Evolutionary conservation across 2,113 vertebrate genomes (phyloP), one percentile per base, ranked within the genome.

Genomic region (Camarhynchus parvulus): DNA sequence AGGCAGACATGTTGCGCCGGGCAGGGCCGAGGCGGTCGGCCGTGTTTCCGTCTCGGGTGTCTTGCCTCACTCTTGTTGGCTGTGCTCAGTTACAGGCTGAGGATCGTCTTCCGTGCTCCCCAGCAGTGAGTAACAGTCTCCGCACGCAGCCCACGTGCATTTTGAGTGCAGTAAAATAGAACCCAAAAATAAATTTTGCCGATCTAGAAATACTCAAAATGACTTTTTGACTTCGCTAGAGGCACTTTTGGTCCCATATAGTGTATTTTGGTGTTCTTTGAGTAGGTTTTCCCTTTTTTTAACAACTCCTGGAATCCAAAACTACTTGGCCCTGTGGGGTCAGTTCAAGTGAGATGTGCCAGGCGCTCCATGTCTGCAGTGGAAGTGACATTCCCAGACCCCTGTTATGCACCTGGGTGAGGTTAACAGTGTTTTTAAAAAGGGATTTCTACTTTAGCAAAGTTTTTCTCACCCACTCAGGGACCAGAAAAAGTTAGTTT

Each of bases 1-100:
- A 46, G 64, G 64, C 87, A 58, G 93, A 89, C 84, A 75, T 94
- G 69, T 92, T 94, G 52, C 35, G 80, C 53, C 13, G 53, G 87
- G 69, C 56, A 70, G 5, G 62, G 87, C 95, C 92, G 92, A 87
- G 95, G 78, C 81, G 22, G 1, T 84, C 49, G 55, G 19, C 62
- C 15, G 5, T 83, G 53, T 88, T 94, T 92, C 78, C 25, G 10
- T 88, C 79, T 77, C 46, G 4, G 7, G 33, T 70, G 46, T 62
- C 70, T 53, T 31, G 55, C 53, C 72, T 69, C n/a, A 1, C 25
- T 25, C 20, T 15, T 30, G 27, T 27, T 47, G 62, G 20, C 78
- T 41, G 2, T 53, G 1, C 87, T 59, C 23, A 13, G 19, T 83
- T 83, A 52, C 58, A 55, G 41, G n/a, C 76, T 16, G 50, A 25